phyloP scores from a whole-genome alignment of 2,797 vertebrate species.

The Lagocephalus sceleratus region DNA sequence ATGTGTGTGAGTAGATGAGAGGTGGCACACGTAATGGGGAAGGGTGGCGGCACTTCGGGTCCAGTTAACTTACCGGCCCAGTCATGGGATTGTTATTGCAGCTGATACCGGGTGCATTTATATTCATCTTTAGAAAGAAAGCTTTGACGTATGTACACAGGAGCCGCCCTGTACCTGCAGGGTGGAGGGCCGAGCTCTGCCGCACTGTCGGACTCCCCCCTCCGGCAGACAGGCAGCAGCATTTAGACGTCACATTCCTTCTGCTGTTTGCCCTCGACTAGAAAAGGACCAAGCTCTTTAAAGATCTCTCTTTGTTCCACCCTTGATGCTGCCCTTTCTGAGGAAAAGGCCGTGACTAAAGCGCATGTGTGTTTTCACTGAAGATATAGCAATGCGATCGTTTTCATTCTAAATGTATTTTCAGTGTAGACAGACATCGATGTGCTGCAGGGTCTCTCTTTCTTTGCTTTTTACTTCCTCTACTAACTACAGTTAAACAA shows the following conservation, averaged over 20 bases:
- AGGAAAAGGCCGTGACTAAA: not conserved
- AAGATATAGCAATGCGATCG: too few relatives aligned
- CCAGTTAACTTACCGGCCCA: conserved; percentile 46
- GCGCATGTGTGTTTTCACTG: too few relatives aligned
- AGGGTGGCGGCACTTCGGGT: conserved; percentile 50
- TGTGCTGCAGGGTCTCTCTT: too few relatives aligned
- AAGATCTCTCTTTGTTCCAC: conserved; percentile 40
- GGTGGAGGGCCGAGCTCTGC: conserved; percentile 53
- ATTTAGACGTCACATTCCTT: conserved; percentile 38
- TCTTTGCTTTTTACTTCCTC: too few relatives aligned
- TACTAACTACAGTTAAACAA: too few relatives aligned
- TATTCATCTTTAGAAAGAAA: not conserved
- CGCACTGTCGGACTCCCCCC: conserved; percentile 30
- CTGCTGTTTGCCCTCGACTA: conserved; percentile 61
- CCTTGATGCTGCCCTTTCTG: conserved; percentile 35
- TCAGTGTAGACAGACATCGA: too few relatives aligned
- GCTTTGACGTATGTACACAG: too few relatives aligned
- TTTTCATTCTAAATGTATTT: not conserved
- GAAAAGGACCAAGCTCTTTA: conserved; percentile 15
- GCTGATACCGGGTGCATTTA: conserved; percentile 20
- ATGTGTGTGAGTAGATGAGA: conserved; percentile 57
- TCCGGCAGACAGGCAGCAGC: conserved; percentile 47
- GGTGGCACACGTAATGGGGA: conserved; percentile 31
- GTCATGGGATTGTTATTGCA: conserved; percentile 42
- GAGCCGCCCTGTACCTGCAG: conserved; percentile 51